phyloP scores from a whole-genome alignment of 1,140 invertebrate genomes.

The Cydia splendana region DNA sequence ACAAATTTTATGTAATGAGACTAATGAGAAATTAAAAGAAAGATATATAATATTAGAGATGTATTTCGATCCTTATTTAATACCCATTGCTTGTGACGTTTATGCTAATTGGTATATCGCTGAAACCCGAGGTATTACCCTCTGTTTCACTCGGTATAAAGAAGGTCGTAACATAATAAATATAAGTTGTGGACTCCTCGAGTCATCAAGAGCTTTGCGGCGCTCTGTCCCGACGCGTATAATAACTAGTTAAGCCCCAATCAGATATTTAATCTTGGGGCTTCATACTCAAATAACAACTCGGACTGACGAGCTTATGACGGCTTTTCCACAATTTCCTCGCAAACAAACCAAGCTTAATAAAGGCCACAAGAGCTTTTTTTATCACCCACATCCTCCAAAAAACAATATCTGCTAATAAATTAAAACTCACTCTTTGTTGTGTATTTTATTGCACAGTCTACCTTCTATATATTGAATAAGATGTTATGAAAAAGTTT shows the following conservation, averaged over 20 bases:
- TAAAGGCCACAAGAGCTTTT: neutral
- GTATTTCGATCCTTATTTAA: conserved; percentile 12
- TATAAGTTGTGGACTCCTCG: conserved; percentile 43
- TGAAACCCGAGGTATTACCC: neutral
- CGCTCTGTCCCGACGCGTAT: conserved; percentile 41
- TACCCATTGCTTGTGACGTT: conserved; percentile 16
- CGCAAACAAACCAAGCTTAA: conserved; percentile 7
- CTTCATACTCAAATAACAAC: conserved; percentile 31
- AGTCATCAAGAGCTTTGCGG: conserved; percentile 37
- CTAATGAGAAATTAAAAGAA: neutral
- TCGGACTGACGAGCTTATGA: conserved; percentile 22
- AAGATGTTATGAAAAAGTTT: neutral
- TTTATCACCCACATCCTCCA: neutral
- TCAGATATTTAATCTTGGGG: conserved; percentile 47
- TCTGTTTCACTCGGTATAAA: neutral
- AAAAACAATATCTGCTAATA: neutral
- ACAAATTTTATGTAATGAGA: neutral
- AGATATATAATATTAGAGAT: neutral
- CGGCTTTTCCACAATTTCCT: conserved; percentile 17
- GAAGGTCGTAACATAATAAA: conserved; percentile 37
- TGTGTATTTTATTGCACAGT: neutral
- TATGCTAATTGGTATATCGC: neutral
- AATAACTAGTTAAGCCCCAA: conserved; percentile 64
- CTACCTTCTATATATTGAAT: neutral
- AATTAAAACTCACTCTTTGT: neutral